Evolutionary conservation across 2,113 vertebrate genomes (phyloP).

Genomic region (Micronycteris hirsuta): DNA sequence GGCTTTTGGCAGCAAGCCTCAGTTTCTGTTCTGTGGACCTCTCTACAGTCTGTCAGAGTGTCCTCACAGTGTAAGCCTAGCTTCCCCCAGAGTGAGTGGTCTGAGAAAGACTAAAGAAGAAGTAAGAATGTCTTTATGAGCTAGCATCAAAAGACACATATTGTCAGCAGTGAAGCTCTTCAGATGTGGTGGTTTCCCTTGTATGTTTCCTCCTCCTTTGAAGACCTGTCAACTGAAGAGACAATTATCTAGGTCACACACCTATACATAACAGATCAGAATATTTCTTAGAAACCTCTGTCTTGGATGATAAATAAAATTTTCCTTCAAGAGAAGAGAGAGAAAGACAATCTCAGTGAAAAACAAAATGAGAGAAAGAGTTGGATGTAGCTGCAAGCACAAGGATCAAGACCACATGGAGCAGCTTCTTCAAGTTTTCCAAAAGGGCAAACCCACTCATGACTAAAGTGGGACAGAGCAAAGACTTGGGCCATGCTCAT

Average conservation of each 20-base stretch:
- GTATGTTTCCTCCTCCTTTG: background rate
- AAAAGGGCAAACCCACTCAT: rapidly evolving
- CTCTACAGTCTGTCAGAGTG: too few species aligned
- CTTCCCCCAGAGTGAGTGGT: background rate
- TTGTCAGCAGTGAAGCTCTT: background rate
- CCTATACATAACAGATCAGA: rapidly evolving
- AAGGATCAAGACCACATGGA: rapidly evolving
- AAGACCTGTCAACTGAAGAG: background rate
- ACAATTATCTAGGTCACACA: background rate
- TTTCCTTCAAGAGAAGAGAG: background rate
- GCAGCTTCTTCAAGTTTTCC: background rate
- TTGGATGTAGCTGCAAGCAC: background rate
- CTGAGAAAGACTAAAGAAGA: background rate
- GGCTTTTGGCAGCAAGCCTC: background rate
- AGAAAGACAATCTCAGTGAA: background rate
- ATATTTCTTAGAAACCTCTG: background rate
- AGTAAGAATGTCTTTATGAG: background rate
- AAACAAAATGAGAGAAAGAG: background rate
- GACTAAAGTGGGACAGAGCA: rapidly evolving
- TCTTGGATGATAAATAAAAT: background rate
- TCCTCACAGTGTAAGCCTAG: background rate
- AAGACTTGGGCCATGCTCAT: rapidly evolving
- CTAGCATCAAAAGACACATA: background rate
- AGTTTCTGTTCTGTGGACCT: background rate
- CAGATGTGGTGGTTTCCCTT: background rate